Conservation (phyloP, 2,113 vertebrate genomes). For the Tragelaphus buxtoni region DNA sequence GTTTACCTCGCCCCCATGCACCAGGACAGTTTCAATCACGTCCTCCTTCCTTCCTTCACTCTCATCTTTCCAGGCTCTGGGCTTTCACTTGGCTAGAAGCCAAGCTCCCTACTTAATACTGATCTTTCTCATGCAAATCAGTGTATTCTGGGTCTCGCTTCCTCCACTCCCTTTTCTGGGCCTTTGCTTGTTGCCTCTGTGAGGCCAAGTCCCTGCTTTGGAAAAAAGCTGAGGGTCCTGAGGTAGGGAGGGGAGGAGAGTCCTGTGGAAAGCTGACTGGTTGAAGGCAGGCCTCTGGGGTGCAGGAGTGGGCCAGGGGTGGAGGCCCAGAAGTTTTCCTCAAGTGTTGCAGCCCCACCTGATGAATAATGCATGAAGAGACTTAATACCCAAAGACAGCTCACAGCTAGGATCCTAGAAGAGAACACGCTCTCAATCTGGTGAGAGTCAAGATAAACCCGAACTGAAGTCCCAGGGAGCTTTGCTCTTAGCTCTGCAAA, state of each 20-base stretch:
- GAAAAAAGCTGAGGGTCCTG: neutral
- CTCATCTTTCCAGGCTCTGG: neutral
- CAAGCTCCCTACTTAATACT: neutral
- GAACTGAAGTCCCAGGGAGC: rapidly evolving
- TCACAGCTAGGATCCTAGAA: neutral
- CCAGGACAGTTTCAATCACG: neutral
- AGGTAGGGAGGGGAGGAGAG: neutral
- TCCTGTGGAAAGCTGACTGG: neutral
- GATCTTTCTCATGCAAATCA: constrained; percentile 59
- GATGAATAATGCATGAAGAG: constrained; percentile 2
- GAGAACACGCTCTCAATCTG: neutral
- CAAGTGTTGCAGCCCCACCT: neutral
- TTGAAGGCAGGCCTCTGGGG: neutral
- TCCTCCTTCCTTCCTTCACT: neutral
- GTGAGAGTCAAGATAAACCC: neutral
- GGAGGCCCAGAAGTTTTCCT: neutral
- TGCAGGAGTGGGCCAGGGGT: neutral
- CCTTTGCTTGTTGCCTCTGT: neutral
- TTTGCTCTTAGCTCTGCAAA: neutral
- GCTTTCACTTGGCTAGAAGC: neutral
- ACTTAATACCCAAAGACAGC: neutral
- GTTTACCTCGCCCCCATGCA: neutral
- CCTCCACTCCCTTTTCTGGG: neutral
- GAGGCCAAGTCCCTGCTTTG: neutral
- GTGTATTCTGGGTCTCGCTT: neutral